These are phyloP conservation scores for Trachelus tabidus DNA, from an alignment of 2,888 invertebrate genomes.

Conservation along the genomic window DNA sequence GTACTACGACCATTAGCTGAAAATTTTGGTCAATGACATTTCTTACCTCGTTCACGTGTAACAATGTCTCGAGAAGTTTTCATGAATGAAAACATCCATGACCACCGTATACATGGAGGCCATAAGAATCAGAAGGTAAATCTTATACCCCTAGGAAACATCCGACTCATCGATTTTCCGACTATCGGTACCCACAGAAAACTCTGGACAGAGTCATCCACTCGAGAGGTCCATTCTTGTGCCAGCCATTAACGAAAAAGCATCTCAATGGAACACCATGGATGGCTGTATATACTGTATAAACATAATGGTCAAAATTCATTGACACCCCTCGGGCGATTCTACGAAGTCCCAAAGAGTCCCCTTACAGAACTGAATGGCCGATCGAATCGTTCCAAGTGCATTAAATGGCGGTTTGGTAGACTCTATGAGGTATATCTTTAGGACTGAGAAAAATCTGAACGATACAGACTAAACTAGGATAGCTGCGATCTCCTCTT, in stretches of 20 bases:
- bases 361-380: slow-evolving; percentile 9
- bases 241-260: not conserved
- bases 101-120: not conserved
- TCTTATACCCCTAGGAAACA: not conserved
- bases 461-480: not conserved
- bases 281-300: not conserved
- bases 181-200: not conserved
- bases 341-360: not conserved
- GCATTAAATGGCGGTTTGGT: slow-evolving; percentile 17
- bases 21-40: not conserved
- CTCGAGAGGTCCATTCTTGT: slow-evolving; percentile 3
- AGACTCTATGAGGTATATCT: slow-evolving; percentile 5
- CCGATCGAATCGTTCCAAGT: slow-evolving; percentile 17
- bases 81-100: not conserved
- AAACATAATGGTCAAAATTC: slow-evolving; percentile 15
- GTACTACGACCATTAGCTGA: not conserved
- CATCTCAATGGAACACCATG: not conserved
- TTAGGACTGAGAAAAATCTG: not conserved
- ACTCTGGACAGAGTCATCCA: not conserved
- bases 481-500: not conserved
- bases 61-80: not conserved
- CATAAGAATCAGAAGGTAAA: not conserved
- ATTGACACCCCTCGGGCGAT: slow-evolving; percentile 10
- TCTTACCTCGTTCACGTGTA: not conserved
- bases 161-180: slow-evolving; percentile 5